Conservation (phyloP, 2,797 vertebrate genomes). For the Tauraco hartlaubi region DNA sequence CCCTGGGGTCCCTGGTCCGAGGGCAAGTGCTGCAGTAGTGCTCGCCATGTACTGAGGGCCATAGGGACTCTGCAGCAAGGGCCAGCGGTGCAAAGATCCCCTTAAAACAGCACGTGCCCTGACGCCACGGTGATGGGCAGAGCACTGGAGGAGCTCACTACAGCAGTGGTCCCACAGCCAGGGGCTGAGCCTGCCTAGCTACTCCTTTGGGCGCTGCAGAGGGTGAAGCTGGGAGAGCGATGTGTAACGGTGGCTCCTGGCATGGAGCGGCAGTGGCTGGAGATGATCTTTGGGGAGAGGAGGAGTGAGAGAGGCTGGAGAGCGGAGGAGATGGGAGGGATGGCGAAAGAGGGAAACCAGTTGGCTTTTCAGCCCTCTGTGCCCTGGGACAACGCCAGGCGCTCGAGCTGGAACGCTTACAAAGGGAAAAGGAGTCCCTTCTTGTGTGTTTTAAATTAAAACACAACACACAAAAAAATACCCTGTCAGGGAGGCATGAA, state of each 20-base stretch:
- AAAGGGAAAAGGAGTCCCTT: background rate
- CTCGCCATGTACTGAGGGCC: no score
- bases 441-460: constrained; percentile 19
- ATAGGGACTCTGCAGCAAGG: rapidly evolving
- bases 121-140: background rate
- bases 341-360: background rate
- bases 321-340: background rate
- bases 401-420: background rate
- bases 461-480: background rate
- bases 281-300: background rate
- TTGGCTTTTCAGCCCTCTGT: background rate
- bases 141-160: background rate
- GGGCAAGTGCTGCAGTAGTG: background rate
- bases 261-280: background rate
- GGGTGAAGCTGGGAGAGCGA: background rate
- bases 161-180: background rate
- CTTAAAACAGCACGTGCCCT: background rate
- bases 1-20: background rate
- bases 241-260: background rate
- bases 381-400: background rate
- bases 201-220: background rate
- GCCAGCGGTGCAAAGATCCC: background rate
- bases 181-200: background rate
- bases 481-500: constrained; percentile 60
- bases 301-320: background rate